A percentile compares a stretch with the other conserved stretches of the same genome.
These are phyloP conservation scores for Drosophila burlai DNA, from an alignment of 1,140 invertebrate genomes.

Conservation along the genomic window DNA sequence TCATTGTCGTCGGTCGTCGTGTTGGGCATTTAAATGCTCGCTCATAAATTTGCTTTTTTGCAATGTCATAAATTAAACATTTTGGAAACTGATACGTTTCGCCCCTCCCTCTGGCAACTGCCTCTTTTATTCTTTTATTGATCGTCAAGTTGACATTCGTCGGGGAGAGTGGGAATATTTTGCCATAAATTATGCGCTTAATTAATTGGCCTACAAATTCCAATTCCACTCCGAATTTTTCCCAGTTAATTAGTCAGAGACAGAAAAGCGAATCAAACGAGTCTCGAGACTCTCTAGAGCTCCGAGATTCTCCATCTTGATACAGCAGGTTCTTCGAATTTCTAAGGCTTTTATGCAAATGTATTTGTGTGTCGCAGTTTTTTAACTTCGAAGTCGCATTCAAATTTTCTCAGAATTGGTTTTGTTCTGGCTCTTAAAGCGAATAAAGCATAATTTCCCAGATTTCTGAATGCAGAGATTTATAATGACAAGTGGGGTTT, in stretches of 20 bases:
- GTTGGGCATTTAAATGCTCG: slow-evolving; percentile 75
- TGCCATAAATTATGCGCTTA: slow-evolving; percentile 79
- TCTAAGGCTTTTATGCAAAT: slow-evolving; percentile 65
- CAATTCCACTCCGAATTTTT: slow-evolving; percentile 43
- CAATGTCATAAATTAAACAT: slow-evolving; percentile 82
- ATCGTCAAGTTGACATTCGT: slow-evolving; percentile 58
- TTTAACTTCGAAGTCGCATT: slow-evolving; percentile 57
- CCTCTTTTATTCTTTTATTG: slow-evolving; percentile 42
- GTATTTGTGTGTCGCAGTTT: slow-evolving; percentile 45
- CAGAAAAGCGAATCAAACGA: slow-evolving; percentile 23
- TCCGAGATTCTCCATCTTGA: slow-evolving; percentile 26
- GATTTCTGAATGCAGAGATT: slow-evolving; percentile 15
- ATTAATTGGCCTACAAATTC: slow-evolving; percentile 78
- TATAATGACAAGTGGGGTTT: slow-evolving; percentile 6
- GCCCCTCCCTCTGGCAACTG: slow-evolving; percentile 12
- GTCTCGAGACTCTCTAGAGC: slow-evolving; percentile 15
- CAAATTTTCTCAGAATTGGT: slow-evolving; percentile 63
- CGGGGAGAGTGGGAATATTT: slow-evolving; percentile 41
- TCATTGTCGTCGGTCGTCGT: slow-evolving; percentile 60
- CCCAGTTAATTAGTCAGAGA: slow-evolving; percentile 66
- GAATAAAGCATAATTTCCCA: slow-evolving; percentile 17
- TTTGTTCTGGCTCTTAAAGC: slow-evolving; percentile 34
- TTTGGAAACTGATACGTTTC: slow-evolving; percentile 74
- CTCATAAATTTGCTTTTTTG: slow-evolving; percentile 75
- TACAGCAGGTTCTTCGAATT: slow-evolving; percentile 53